Percentiles rank a stretch among this genome's conserved stretches.
Conservation (phyloP, 2,113 vertebrate species). For the Daboia siamensis region DNA sequence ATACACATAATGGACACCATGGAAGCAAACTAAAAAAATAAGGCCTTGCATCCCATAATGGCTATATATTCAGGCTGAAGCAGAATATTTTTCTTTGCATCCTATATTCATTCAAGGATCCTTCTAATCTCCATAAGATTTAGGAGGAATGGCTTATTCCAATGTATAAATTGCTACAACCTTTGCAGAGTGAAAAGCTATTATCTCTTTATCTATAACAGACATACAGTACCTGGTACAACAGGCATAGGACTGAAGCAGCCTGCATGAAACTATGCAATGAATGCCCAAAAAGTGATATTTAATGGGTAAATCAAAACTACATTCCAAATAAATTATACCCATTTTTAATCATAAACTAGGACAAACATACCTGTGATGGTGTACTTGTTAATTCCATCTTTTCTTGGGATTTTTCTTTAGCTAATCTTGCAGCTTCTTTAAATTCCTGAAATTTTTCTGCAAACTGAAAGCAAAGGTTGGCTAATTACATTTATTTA, state of each 20-base stretch:
- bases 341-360: neutral
- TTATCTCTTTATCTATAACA: neutral
- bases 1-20: neutral
- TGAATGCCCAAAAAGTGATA: neutral
- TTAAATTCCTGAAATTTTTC: constrained; percentile 99
- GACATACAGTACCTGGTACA: neutral
- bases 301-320: neutral
- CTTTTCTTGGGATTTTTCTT: constrained; percentile 97
- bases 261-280: neutral
- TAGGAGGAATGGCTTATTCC: neutral
- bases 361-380: constrained; percentile 82
- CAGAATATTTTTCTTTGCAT: neutral
- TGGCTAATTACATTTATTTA: neutral
- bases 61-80: neutral
- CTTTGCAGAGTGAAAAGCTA: neutral
- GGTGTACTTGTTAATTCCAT: constrained; percentile 96
- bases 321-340: neutral
- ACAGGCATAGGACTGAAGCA: neutral
- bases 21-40: neutral
- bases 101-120: neutral
- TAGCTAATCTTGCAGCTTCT: constrained; percentile 93
- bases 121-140: neutral
- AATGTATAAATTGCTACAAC: neutral
- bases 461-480: constrained; percentile 82
- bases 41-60: neutral